These are phyloP conservation scores for Acrocephalus scirpaceus DNA, from an alignment of 2,797 vertebrate genomes.

Conservation along the genomic window DNA sequence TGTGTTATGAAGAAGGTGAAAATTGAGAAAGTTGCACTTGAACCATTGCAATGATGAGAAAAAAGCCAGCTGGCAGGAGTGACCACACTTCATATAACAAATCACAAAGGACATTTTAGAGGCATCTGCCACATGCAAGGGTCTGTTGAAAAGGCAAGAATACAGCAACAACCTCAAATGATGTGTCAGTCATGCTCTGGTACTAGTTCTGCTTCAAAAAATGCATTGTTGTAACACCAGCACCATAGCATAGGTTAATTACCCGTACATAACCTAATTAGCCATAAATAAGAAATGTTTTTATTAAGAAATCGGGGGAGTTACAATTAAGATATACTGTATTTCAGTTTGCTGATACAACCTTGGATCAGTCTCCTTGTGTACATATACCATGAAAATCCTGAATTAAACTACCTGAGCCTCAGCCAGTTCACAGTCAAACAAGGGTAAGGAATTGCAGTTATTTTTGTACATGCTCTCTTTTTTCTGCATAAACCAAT, in stretches of 20 bases:
- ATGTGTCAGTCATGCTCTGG: rapidly evolving
- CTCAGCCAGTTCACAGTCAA: background rate
- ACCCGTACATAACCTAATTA: background rate
- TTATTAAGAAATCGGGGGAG: background rate
- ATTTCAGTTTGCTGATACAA: background rate
- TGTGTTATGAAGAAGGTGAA: background rate
- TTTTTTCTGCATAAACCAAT: background rate
- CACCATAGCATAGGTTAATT: background rate
- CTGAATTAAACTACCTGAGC: background rate
- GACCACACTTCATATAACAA: background rate
- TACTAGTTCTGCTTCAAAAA: background rate
- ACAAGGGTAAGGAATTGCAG: background rate
- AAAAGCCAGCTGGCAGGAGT: background rate
- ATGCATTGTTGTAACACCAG: background rate
- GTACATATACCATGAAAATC: background rate
- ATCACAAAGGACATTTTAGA: background rate
- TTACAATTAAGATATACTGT: background rate
- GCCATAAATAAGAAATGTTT: background rate
- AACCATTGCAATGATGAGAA: background rate
- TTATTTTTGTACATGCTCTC: background rate
- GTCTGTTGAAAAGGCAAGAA: background rate
- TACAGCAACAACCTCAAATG: background rate
- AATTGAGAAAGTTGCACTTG: background rate
- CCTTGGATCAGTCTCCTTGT: background rate
- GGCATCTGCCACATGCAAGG: background rate